These are phyloP conservation scores for Ernsta delagoae DNA, from an alignment of 2,888 invertebrate genomes.

Conservation along the genomic window DNA sequence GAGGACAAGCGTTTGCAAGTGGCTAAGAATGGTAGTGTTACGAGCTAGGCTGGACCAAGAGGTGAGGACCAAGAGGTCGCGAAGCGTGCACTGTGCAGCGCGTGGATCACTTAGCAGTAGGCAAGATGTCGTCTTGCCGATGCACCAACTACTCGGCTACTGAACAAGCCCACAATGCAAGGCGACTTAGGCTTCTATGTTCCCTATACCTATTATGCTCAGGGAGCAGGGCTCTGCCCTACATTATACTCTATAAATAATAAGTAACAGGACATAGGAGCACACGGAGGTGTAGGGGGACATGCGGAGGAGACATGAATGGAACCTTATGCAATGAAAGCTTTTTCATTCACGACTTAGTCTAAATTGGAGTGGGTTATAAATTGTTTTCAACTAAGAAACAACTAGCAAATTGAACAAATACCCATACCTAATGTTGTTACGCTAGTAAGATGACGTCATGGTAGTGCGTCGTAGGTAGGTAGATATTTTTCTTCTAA, in stretches of 20 bases:
- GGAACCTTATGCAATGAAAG: slow-evolving; percentile 18
- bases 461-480: background rate
- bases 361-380: slow-evolving; percentile 7
- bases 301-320: slow-evolving; percentile 27
- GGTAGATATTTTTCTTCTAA: too few species aligned
- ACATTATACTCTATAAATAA: slow-evolving; percentile 32
- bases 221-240: slow-evolving; percentile 10
- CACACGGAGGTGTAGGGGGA: background rate
- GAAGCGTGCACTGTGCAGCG: slow-evolving; percentile 53
- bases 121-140: slow-evolving; percentile 51
- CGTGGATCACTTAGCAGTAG: slow-evolving; percentile 49
- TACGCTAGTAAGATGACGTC: background rate
- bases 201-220: background rate
- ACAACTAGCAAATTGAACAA: too few species aligned
- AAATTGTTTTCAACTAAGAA: slow-evolving; percentile 8
- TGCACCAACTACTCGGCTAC: slow-evolving; percentile 48
- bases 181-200: background rate
- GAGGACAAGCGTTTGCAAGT: slow-evolving; percentile 61
- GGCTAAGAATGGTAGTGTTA: slow-evolving; percentile 43
- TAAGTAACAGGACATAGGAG: slow-evolving; percentile 26
- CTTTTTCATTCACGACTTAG: slow-evolving; percentile 17
- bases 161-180: slow-evolving; percentile 25
- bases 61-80: slow-evolving; percentile 64
- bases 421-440: too few species aligned
- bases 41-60: too few species aligned